These are phyloP conservation scores for Anthopleura xanthogrammica DNA, from an alignment of 92 coral and sea anemone species.

Conservation along the genomic window DNA sequence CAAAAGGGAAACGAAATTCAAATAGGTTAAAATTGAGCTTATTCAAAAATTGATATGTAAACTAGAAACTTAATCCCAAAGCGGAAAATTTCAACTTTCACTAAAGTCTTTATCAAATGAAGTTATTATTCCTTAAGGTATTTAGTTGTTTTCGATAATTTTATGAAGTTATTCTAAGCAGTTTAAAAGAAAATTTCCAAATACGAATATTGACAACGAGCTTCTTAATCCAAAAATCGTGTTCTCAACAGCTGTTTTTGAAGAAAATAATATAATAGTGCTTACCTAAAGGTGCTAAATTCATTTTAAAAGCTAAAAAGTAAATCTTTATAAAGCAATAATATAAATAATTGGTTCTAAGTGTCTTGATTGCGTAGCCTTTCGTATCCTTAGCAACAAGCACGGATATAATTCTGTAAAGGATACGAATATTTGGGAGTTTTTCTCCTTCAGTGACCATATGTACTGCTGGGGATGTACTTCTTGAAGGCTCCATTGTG, in stretches of 20 bases:
- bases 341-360: constrained; percentile 10
- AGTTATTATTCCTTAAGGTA: too few species aligned
- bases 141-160: too few species aligned
- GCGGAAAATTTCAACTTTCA: too few species aligned
- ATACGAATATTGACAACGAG: too few species aligned
- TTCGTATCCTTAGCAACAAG: not conserved
- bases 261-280: not conserved
- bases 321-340: constrained; percentile 3
- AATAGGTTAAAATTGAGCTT: too few species aligned
- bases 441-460: constrained; percentile 72
- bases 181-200: too few species aligned
- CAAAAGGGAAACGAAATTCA: too few species aligned
- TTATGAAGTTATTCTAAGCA: too few species aligned
- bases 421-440: constrained; percentile 56
- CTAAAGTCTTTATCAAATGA: too few species aligned
- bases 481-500: constrained; percentile 49
- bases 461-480: constrained; percentile 38
- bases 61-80: too few species aligned
- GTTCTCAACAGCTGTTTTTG: too few species aligned
- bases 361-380: constrained; percentile 5
- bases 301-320: constrained; percentile 14
- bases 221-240: not conserved
- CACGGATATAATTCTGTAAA: constrained; percentile 9
- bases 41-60: too few species aligned
- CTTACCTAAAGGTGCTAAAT: constrained; percentile 17